Percentiles rank a stretch among this genome's conserved stretches.
These are phyloP conservation scores for Lacerta bilineata DNA, from an alignment of 2,797 vertebrate genomes.

Conservation along the genomic window DNA sequence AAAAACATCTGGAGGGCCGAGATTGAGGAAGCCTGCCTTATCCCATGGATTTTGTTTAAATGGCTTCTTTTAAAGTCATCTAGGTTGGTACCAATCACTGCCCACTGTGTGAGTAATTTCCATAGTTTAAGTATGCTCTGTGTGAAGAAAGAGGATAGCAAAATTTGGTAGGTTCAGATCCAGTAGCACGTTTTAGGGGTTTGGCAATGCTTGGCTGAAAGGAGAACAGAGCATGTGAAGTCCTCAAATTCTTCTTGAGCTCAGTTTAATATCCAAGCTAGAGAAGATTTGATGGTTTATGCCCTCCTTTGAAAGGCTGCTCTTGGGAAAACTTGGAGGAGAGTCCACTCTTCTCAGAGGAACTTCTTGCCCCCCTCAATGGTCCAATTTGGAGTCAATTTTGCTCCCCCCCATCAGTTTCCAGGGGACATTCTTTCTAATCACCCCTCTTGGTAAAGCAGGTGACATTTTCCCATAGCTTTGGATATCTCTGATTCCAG, in stretches of 20 bases:
- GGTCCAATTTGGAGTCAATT: no score
- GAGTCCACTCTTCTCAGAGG: no score
- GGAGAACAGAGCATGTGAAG: not conserved
- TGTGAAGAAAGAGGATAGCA: no score
- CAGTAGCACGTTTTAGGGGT: not conserved
- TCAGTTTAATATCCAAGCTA: not conserved
- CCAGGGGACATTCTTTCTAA: not conserved
- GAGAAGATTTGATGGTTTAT: not conserved
- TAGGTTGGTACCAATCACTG: no score
- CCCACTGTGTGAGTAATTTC: no score
- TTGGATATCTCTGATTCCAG: no score
- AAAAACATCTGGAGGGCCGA: no score
- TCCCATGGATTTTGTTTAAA: no score
- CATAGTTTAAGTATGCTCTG: no score
- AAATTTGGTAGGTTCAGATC: not conserved
- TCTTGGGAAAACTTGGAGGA: not conserved
- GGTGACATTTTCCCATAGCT: not conserved
- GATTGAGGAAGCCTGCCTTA: no score
- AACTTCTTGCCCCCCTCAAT: not conserved
- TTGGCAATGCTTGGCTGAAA: not conserved
- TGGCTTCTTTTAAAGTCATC: no score
- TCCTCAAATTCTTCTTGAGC: not conserved
- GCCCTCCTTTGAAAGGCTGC: not conserved
- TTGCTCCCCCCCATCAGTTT: not conserved
- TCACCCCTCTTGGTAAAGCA: not conserved